Base-by-base conservation (phyloP, 2,888 invertebrate genomes). In the Amphimallon solstitiale region DNA sequence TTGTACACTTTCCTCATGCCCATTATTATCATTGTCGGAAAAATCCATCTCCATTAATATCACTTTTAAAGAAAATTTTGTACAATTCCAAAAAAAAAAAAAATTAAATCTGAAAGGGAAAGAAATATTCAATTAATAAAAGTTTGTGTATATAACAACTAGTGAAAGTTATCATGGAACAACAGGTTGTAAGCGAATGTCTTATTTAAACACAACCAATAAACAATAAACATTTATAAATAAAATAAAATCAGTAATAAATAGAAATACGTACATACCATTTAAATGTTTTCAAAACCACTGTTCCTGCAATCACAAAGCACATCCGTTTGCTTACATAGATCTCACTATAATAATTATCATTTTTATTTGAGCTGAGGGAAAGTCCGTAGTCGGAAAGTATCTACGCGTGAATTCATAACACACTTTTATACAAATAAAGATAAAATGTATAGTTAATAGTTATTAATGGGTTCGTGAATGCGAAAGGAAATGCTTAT, bases 301-400 rank as follows among this genome's bases (percentile, higher is more conserved):
- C 9, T 23, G 5, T 7, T 43, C 34, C 29, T 34, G 43, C 43
- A 3, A 59, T 40, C 23, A 34, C 17, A 10, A 45, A 34, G 43
- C 10, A 29, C 56, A 56, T 59, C 56, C 56, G 43, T 15, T 43
- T 43, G 34, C 10, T 43, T 14, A 59, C 15, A 59, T 40, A 23
- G 56, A 43, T 43, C 7, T 14, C 23, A 9, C 9, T 15, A 1
- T 14, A 59, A 15, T 59, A 43, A 17, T 38, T 45, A 59, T 43
- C 43, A 43, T 21, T 29, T 19, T 29, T 29, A 29, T 59, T 40
- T 59, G n/a, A 15, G 14, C 21, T 23, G 29, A 59, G 56, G 56
- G 56, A 59, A 59, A 59, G 56, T 59, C 56, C 1, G 40, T 5
- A 43, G n/a, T n/a, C n/a, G n/a, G n/a, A n/a, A n/a, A n/a, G 10